Conservation (phyloP, 2,888 invertebrate genomes). For the Melieria picta region DNA sequence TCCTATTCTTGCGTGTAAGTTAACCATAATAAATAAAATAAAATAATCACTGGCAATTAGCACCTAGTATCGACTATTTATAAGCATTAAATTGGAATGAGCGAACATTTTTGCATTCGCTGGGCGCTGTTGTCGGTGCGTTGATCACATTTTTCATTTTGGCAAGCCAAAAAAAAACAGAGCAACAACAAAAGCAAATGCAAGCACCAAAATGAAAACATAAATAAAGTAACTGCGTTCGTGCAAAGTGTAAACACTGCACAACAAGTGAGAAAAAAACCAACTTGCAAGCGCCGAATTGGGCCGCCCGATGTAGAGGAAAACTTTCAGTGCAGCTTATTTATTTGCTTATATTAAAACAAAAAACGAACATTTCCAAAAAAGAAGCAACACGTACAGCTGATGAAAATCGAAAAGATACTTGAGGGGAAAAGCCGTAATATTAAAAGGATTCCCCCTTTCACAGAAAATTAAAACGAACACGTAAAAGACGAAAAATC, state of each 20-base stretch:
- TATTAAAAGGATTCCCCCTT: background rate
- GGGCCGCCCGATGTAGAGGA: too few species aligned
- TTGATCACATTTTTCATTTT: too few species aligned
- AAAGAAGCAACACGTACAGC: background rate
- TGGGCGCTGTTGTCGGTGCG: too few species aligned
- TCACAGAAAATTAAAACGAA: background rate
- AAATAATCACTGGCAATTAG: too few species aligned
- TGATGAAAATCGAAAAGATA: background rate
- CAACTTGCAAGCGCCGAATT: too few species aligned
- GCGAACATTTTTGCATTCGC: background rate
- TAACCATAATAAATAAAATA: constrained; percentile 5
- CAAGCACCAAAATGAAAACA: background rate
- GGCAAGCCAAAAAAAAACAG: background rate
- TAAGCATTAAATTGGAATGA: background rate
- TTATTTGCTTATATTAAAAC: too few species aligned
- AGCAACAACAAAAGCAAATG: background rate
- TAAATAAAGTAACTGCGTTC: constrained; percentile 8
- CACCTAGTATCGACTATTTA: too few species aligned
- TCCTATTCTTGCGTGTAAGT: constrained; percentile 90
- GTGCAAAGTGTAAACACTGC: background rate
- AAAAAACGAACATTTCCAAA: too few species aligned
- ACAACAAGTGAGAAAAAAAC: background rate
- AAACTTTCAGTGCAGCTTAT: too few species aligned
- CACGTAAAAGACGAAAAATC: background rate
- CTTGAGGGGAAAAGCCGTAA: too few species aligned